Base-by-base conservation (phyloP, 2,888 invertebrate genomes). In the Tridacna crocea region DNA sequence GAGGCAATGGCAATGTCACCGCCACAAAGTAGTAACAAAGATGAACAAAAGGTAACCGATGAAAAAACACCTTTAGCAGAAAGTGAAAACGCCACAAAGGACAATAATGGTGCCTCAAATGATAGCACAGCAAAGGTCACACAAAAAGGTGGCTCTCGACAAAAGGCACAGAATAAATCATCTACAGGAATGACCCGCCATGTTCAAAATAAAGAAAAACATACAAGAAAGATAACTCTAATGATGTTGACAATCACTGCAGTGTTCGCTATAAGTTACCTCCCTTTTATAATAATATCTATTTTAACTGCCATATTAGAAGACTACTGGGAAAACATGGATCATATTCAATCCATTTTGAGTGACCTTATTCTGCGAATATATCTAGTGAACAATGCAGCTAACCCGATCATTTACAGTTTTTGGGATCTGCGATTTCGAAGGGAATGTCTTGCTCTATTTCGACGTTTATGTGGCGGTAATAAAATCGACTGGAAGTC, bases 171-270 rank as follows among this genome's bases (percentile, higher is more conserved):
- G 24, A 17, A 46, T 46, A 60, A 19, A 11, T 48, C 77, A 17
- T 81, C 80, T 12, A 36, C n/a, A 55, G 75, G 72, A n/a, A 75
- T 85, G 77, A 72, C 79, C 10, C 81, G 83, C 13, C 83, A 86
- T 70, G 48, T 51, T 26, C 65, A 75, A n/a, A 70, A 36, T 15
- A 58, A 65, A 22, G 87, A 88, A 51, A 86, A 86, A 51, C 81
- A 81, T 36, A 83, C 88, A 60, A 65, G 83, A 13, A 84, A 86
- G 72, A 88, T 88, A 73, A 88, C 86, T 60, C 58, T 80, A 19
- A 88, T 87, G 88, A 82, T 88, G 79, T 55, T 88, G 55, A 83
- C 86, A 13, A 87, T 88, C 12, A 88, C 88, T 12, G 72, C 82
- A 4, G 80, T 88, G 8, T 88, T 87, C 60, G 82, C 85, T 15